Base-by-base conservation (phyloP, 1,140 invertebrate species). In the Colletes gigas region DNA sequence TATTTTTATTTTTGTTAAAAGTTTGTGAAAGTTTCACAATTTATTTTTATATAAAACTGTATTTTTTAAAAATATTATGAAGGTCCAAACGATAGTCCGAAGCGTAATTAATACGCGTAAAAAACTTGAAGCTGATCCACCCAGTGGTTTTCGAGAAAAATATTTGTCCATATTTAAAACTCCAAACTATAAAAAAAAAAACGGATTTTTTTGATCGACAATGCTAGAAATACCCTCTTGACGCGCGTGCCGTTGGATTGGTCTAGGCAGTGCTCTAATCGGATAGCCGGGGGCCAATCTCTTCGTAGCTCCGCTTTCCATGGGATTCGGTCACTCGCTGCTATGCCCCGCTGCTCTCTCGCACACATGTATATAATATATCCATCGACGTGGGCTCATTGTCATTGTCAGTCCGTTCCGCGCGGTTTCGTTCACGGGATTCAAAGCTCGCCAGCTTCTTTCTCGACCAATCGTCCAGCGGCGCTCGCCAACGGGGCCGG, bases 361-460 rank as follows among this genome's bases (percentile, higher is more conserved):
- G n/a, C n/a, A 9, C 12, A 30, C 17, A 50, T 50, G 10, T 63
- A 63, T 63, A 21, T 9, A 65, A 0, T 1, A 12, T n/a, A 12
- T 15, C 30, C 30, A 30, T 30, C 30, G 30, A 30, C 30, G 30
- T 30, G 30, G 30, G 21, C 39, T 50, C 60, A 57, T 59, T 66
- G 52, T 66, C 52, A 80, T 80, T 52, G 54, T 52, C 78, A 41
- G 5, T 52, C 39, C 12, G 39, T 19, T 15, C 12, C 21, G 67
- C 21, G 57, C n/a, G 66, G 19, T 78, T 69, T 70, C 21, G 59
- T 75, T 4, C 50, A 21, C 15, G 44, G 14, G 39, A 47, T n/a
- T 57, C 47, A 41, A 55, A 60, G n/a, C 44, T 41, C 14, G n/a
- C 10, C 7, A 0, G 1, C n/a, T 52, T 4, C 2, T n/a, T 19